A percentile compares a stretch with the other conserved stretches of the same genome.
phyloP scores from a whole-genome alignment of 2,888 invertebrate species.

The Harmothoe impar region DNA sequence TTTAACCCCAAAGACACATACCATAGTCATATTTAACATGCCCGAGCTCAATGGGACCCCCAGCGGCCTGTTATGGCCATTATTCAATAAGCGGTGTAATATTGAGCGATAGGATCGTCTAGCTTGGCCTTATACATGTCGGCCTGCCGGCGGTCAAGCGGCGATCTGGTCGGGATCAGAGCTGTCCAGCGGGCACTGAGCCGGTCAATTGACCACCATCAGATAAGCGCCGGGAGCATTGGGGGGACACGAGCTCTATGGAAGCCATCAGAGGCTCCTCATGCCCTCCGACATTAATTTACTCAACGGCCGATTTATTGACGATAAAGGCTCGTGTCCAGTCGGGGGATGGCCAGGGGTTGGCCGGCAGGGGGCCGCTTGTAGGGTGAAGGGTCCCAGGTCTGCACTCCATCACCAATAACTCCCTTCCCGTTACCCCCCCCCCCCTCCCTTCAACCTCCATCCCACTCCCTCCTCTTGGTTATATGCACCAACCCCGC shows the following conservation, averaged over 20 bases:
- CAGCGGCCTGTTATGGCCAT: neutral
- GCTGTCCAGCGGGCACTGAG: neutral
- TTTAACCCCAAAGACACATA: too few species aligned
- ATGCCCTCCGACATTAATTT: constrained; percentile 48
- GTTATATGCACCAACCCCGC: neutral
- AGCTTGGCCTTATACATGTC: neutral
- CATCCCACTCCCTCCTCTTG: neutral
- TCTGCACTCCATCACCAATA: constrained; percentile 41
- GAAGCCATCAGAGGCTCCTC: constrained; percentile 49
- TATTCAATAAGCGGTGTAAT: constrained; percentile 23
- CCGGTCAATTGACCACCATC: constrained; percentile 51
- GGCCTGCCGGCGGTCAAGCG: constrained; percentile 7
- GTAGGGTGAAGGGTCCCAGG: constrained; percentile 20
- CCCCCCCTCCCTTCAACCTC: neutral
- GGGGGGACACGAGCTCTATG: constrained; percentile 39
- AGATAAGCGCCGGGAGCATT: neutral
- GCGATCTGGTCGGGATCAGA: constrained; percentile 41
- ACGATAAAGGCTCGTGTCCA: constrained; percentile 56
- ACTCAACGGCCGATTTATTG: constrained; percentile 53
- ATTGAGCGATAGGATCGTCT: constrained; percentile 37
- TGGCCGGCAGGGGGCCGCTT: neutral
- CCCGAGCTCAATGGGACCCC: too few species aligned
- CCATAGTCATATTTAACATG: too few species aligned
- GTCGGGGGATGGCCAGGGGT: constrained; percentile 19
- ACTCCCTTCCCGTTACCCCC: neutral